These are phyloP conservation scores for Leptosomus discolor DNA, from an alignment of 2,113 vertebrate genomes.

Conservation along the genomic window DNA sequence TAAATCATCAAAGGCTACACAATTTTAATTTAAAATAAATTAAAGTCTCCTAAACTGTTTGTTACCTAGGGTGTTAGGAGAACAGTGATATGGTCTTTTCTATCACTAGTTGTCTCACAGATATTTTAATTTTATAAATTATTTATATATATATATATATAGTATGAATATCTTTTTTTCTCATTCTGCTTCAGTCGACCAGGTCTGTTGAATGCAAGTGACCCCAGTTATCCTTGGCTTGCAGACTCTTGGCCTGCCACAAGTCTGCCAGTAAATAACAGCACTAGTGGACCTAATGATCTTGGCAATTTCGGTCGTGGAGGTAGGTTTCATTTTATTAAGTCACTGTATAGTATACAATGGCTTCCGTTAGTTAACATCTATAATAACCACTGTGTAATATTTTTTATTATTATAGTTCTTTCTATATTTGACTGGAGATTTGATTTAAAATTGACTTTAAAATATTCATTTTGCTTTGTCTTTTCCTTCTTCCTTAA, in stretches of 20 bases:
- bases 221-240: slow-evolving; percentile 95
- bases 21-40: slow-evolving; percentile 64
- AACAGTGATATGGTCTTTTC: not conserved
- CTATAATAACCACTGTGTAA: not conserved
- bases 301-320: slow-evolving; percentile 92
- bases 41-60: slow-evolving; percentile 33
- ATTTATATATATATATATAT: not conserved
- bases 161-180: not conserved
- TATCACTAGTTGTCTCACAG: not conserved
- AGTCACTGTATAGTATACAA: fast-evolving
- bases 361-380: not conserved
- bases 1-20: slow-evolving; percentile 48
- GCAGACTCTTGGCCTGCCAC: slow-evolving; percentile 98
- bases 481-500: not conserved
- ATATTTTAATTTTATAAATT: not conserved
- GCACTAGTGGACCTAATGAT: slow-evolving; percentile 89
- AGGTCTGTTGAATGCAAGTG: slow-evolving; percentile 89
- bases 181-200: slow-evolving; percentile 82
- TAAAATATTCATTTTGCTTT: not conserved
- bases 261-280: slow-evolving; percentile 93
- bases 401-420: not conserved
- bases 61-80: not conserved
- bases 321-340: slow-evolving; percentile 75
- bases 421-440: not conserved
- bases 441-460: not conserved